Evolutionary conservation across 2,797 vertebrate species (phyloP).

Genomic region (Enteromius radiatus): DNA sequence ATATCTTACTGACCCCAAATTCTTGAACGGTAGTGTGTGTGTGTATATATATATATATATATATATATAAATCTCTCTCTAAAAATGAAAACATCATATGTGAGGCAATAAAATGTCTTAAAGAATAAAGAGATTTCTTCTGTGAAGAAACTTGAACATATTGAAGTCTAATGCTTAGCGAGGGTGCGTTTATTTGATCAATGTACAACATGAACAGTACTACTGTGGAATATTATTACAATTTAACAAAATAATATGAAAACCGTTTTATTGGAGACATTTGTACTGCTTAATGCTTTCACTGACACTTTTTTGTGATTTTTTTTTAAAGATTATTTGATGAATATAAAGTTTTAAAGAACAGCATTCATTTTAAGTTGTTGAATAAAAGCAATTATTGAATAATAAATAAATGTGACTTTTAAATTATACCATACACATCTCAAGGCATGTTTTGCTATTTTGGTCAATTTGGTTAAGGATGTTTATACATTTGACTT

Average conservation of each 20-base stretch:
- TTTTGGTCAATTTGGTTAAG: not conserved
- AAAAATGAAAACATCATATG: too few species aligned
- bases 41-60: too few species aligned
- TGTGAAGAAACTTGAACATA: too few species aligned
- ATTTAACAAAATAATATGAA: not conserved
- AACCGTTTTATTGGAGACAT: not conserved
- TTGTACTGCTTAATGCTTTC: not conserved
- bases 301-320: not conserved
- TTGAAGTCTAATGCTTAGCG: not conserved
- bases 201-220: not conserved
- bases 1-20: too few species aligned
- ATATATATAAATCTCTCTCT: too few species aligned
- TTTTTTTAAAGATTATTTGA: not conserved
- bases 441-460: not conserved
- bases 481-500: not conserved
- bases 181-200: not conserved
- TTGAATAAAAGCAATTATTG: not conserved
- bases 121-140: too few species aligned
- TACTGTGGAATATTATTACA: not conserved
- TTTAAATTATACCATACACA: not conserved
- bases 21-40: too few species aligned
- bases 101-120: too few species aligned
- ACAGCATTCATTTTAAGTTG: not conserved
- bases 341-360: not conserved
- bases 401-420: not conserved